Base-by-base conservation (phyloP, 35 echinoderm and acorn worm species). In the Ptychodera flava region DNA sequence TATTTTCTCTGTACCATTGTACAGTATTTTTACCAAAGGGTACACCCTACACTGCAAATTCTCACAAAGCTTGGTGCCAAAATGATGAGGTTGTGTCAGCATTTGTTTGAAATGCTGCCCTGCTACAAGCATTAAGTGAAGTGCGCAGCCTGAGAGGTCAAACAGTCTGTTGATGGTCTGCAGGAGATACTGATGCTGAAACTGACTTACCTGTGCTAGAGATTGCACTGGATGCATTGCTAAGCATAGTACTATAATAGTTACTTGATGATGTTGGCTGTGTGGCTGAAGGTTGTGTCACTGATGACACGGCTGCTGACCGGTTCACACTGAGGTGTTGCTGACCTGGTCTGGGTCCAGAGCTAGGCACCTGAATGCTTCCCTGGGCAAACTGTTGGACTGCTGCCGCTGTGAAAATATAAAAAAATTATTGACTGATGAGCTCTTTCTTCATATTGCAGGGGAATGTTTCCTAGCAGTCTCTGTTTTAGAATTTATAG, bases 231-330 rank as follows among this genome's bases (percentile, higher is more conserved):
- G 94, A 97, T 77, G 94, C 94, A 85, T 97, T 97, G 38, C 89
- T 97, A 36, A 97, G 94, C 87, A 97, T 92, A 34, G 94, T 93
- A 77, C 91, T 91, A 80, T 97, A 97, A 86, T 97, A 97, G 89
- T 97, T 97, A 85, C 91, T 86, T 1, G 87, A 86, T 35, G 92
- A 83, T 30, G 92, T 93, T 88, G 35, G 31, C 37, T 28, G 82
- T 76, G 14, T 32, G 76, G 52, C 0, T 0, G 85, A 81, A 35
- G 85, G 28, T 29, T 37, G 82, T 0, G 88, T 77, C 33, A 81
- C 38, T 32, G 88, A 83, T 35, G 88, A 82, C 35, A 31, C 36
- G 29, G 33, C 88, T 35, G 53, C 37, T 81, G 45, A 30, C 79
- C 33, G 2, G 29, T 31, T 81, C 33, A 81, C 33, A 31, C 33